Percentiles rank a stretch among this genome's conserved stretches.
These are phyloP conservation scores for Leptinotarsa tumamoca DNA, from an alignment of 2,888 invertebrate genomes.

Conservation along the genomic window DNA sequence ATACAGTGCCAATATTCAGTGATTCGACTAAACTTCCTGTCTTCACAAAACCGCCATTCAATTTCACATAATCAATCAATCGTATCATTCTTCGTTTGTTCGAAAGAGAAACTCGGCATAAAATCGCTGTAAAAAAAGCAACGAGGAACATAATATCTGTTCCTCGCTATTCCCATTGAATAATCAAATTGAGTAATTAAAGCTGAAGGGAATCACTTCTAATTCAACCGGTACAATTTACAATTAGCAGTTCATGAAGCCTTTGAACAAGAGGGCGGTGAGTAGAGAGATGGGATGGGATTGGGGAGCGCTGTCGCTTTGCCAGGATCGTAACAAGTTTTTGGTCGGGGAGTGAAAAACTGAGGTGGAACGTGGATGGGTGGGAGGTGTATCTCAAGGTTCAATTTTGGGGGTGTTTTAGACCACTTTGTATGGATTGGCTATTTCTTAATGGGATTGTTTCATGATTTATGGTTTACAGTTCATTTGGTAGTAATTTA, in stretches of 20 bases:
- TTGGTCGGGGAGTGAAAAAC: background rate
- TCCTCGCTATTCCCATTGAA: conserved; percentile 1
- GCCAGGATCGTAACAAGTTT: conserved; percentile 17
- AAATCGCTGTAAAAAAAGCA: background rate
- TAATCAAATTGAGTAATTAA: conserved; percentile 36
- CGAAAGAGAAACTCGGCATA: background rate
- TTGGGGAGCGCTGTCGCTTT: conserved; percentile 4
- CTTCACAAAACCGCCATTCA: background rate
- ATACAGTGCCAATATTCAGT: too few relatives aligned
- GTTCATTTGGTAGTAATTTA: too few relatives aligned
- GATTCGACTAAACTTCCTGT: too few relatives aligned
- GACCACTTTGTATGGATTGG: too few relatives aligned
- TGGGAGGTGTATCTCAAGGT: background rate
- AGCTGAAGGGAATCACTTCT: conserved; percentile 32
- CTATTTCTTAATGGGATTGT: too few relatives aligned
- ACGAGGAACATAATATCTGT: background rate
- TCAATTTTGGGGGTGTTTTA: background rate
- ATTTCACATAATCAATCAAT: background rate
- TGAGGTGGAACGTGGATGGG: background rate
- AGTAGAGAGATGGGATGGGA: conserved; percentile 28
- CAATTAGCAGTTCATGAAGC: conserved; percentile 45
- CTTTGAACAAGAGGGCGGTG: conserved; percentile 34
- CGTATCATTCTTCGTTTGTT: background rate
- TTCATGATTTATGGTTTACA: too few relatives aligned
- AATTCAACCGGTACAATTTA: conserved; percentile 41